phyloP scores from a whole-genome alignment of 2,797 vertebrate genomes.

The Siniperca scherzeri region DNA sequence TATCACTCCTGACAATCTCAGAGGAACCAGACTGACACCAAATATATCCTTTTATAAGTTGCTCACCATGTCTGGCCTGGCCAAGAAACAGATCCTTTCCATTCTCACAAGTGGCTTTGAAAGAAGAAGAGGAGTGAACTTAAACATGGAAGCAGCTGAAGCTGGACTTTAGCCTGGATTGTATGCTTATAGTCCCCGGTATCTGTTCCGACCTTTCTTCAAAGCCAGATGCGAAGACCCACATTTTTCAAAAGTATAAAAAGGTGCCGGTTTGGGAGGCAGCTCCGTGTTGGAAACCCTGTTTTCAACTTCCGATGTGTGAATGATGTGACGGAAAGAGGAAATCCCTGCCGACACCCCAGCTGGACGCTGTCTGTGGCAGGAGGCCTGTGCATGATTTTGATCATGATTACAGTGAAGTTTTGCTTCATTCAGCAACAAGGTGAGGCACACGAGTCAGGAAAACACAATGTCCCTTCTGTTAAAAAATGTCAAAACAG shows the following conservation, averaged over 20 bases:
- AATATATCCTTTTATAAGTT: slow-evolving; percentile 3
- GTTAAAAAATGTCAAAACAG: not conserved
- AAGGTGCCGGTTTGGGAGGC: slow-evolving; percentile 27
- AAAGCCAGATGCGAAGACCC: slow-evolving; percentile 15
- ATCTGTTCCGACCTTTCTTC: slow-evolving; percentile 1
- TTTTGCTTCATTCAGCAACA: slow-evolving; percentile 55
- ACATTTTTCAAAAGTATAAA: slow-evolving; percentile 23
- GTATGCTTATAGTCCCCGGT: not conserved
- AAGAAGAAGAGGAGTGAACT: not conserved
- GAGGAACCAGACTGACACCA: slow-evolving; percentile 27
- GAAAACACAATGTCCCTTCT: slow-evolving; percentile 38
- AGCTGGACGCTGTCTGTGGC: slow-evolving; percentile 38
- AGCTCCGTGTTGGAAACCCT: slow-evolving; percentile 54
- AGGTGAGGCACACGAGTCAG: slow-evolving; percentile 74
- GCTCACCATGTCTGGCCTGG: not conserved
- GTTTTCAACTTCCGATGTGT: slow-evolving; percentile 45
- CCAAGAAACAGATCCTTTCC: not conserved
- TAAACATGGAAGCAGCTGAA: slow-evolving; percentile 24
- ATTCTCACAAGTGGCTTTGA: slow-evolving; percentile 33
- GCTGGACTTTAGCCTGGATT: slow-evolving; percentile 3
- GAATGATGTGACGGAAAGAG: slow-evolving; percentile 47
- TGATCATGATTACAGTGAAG: slow-evolving; percentile 38
- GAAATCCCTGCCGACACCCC: slow-evolving; percentile 50
- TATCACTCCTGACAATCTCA: slow-evolving; percentile 31
- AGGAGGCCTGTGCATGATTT: slow-evolving; percentile 29